Conservation (phyloP, 2,113 vertebrate genomes). For the Pagrus major region DNA sequence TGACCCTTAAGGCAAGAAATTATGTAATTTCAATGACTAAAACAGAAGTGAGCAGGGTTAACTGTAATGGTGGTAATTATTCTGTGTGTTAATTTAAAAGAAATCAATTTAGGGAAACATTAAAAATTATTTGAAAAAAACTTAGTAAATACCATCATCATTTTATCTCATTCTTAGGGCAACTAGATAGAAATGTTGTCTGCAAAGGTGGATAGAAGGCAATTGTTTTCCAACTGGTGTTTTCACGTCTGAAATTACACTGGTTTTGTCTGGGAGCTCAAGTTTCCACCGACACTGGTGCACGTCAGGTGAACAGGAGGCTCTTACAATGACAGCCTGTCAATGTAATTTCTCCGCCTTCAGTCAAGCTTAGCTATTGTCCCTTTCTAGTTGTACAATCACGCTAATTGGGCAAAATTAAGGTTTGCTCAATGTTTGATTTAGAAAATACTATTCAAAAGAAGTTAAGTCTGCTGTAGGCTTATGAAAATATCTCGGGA, state of each 20-base stretch:
- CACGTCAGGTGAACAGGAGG: neutral
- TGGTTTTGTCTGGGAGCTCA: neutral
- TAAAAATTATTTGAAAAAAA: too few species aligned
- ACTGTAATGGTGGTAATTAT: neutral
- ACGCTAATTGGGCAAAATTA: neutral
- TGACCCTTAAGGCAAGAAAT: neutral
- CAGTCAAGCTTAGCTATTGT: neutral
- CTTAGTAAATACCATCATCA: neutral
- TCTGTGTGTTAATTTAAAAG: neutral
- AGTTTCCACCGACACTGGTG: neutral
- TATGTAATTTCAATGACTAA: too few species aligned
- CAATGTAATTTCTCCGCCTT: neutral
- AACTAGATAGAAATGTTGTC: neutral
- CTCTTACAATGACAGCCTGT: neutral
- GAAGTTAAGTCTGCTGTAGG: neutral
- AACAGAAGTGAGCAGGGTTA: too few species aligned
- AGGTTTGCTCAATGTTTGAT: neutral
- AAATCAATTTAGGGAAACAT: too few species aligned
- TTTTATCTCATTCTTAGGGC: neutral
- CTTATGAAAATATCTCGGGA: conserved; percentile 65
- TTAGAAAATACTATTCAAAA: conserved; percentile 15
- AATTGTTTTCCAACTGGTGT: neutral
- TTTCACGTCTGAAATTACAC: neutral
- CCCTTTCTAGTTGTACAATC: neutral
- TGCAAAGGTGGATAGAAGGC: neutral